phyloP scores from a whole-genome alignment of 2,797 vertebrate species.

The Percopsis omiscomaycus region DNA sequence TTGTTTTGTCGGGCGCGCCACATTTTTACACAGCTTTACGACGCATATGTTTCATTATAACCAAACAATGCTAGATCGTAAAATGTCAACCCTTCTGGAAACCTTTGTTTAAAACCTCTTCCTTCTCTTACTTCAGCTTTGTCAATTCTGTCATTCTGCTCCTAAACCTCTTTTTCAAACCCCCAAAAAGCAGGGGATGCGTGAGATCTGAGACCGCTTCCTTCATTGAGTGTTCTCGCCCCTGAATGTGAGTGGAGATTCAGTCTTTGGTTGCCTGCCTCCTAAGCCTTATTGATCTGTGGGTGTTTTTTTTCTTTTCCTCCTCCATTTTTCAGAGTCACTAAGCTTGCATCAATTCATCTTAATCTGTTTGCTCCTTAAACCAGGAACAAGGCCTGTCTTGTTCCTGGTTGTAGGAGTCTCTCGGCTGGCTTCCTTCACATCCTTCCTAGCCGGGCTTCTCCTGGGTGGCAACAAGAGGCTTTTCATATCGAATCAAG shows the following conservation, averaged over 20 bases:
- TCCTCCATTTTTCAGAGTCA: constrained; percentile 76
- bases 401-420: constrained; percentile 81
- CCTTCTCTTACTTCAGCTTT: constrained; percentile 26
- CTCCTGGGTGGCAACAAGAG: constrained; percentile 81
- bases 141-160: constrained; percentile 49
- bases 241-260: constrained; percentile 70
- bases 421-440: constrained; percentile 75
- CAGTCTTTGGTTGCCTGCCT: constrained; percentile 71
- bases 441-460: constrained; percentile 73
- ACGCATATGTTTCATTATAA: background rate
- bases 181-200: constrained; percentile 61
- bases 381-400: constrained; percentile 81
- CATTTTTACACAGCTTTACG: background rate
- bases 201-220: constrained; percentile 63
- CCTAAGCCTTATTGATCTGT: constrained; percentile 81
- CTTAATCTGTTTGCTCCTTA: constrained; percentile 83
- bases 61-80: background rate
- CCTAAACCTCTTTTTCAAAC: constrained; percentile 50
- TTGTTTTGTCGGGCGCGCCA: constrained; percentile 5
- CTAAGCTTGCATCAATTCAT: constrained; percentile 81
- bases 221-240: constrained; percentile 66
- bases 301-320: constrained; percentile 65
- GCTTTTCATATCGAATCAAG: constrained; percentile 83
- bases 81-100: constrained; percentile 16
- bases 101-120: constrained; percentile 35